Evolutionary conservation across 2,113 vertebrate genomes (phyloP).

Genomic region (Scartelaos histophorus): DNA sequence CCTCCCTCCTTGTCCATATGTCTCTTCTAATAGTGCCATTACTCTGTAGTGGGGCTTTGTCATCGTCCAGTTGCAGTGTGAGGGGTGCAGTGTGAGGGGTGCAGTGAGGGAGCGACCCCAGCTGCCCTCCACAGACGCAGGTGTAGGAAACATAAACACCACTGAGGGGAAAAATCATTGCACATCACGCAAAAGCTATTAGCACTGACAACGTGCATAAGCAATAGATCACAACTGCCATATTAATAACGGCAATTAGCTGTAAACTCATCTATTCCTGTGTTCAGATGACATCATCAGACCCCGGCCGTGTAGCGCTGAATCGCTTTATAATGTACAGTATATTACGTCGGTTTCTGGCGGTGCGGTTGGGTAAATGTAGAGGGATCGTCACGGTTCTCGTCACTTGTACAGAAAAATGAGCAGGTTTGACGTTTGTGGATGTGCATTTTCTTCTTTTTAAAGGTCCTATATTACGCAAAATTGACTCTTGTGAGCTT

Average conservation of each 20-base stretch:
- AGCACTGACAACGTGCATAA: background rate
- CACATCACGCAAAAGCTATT: background rate
- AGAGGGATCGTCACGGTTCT: no score
- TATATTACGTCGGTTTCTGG: no score
- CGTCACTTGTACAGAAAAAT: no score
- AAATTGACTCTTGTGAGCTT: no score
- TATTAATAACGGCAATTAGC: background rate
- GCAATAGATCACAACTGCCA: background rate
- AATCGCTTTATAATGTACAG: no score
- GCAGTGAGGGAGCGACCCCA: slow-evolving; percentile 22
- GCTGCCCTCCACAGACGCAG: slow-evolving; percentile 9
- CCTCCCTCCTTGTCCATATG: slow-evolving; percentile 5
- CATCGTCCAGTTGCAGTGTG: slow-evolving; percentile 19
- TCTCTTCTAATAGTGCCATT: slow-evolving; percentile 50
- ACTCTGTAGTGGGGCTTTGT: slow-evolving; percentile 57
- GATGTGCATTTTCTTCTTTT: background rate
- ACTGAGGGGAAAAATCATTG: background rate
- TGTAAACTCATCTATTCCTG: background rate
- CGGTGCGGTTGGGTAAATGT: no score
- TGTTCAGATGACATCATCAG: background rate
- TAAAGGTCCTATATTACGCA: no score
- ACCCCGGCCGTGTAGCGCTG: background rate
- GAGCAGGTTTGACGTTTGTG: background rate
- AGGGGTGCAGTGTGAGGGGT: no score
- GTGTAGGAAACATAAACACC: background rate